Evolutionary conservation across 2,888 invertebrate genomes (phyloP).

Genomic region (Agelastica alni): DNA sequence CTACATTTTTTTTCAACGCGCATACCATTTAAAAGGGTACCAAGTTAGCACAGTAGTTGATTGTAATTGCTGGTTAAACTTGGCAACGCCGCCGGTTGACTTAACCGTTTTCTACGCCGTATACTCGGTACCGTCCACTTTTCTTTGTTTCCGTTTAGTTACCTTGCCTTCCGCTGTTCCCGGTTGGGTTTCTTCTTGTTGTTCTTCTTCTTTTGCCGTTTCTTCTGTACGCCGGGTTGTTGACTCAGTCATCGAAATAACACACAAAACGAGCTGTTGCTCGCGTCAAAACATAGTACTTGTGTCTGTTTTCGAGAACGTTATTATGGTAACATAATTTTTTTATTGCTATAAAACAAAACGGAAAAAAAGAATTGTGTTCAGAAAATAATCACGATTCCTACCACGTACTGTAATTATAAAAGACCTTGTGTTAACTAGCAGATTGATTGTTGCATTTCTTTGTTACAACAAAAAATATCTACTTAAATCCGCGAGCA

Average conservation of each 20-base stretch:
- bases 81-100: conserved; percentile 25
- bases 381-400: no score
- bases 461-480: no score
- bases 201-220: conserved; percentile 18
- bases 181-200: conserved; percentile 23
- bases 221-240: conserved; percentile 29
- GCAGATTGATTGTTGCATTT: no score
- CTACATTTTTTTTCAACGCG: no score
- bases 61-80: neutral
- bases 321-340: no score
- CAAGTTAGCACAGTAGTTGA: conserved; percentile 5
- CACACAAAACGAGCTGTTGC: conserved; percentile 13
- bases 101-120: conserved; percentile 29
- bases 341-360: no score
- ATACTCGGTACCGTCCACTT: conserved; percentile 33
- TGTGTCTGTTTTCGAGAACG: no score
- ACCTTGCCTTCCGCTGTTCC: conserved; percentile 36
- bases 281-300: conserved; percentile 1
- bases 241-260: conserved; percentile 40
- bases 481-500: no score
- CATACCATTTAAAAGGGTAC: no score
- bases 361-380: no score
- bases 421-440: no score
- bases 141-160: conserved; percentile 40
- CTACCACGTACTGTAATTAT: no score